Percentiles rank a stretch among this genome's conserved stretches.
Evolutionary conservation across 2,797 vertebrate genomes (phyloP).

Genomic region (Ptychobarbus kaznakovi): DNA sequence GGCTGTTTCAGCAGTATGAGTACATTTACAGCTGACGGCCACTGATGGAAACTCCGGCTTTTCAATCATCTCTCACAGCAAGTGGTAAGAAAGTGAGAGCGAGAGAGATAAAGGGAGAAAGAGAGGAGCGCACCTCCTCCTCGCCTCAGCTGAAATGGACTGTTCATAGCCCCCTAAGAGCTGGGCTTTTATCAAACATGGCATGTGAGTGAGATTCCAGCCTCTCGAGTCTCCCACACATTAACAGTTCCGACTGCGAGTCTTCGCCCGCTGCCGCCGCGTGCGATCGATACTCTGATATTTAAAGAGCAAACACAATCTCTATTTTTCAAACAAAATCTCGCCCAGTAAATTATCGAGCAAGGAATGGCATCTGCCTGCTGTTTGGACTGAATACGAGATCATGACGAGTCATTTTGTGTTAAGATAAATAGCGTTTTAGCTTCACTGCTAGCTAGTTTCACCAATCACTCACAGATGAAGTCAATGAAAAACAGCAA

Average conservation of each 20-base stretch:
- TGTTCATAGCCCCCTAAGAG: constrained; percentile 52
- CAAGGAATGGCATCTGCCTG: background rate
- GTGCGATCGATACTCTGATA: constrained; percentile 45
- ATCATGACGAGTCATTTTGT: constrained; percentile 29
- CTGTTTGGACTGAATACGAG: background rate
- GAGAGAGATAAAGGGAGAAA: constrained; percentile 33
- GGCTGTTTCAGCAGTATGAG: constrained; percentile 47
- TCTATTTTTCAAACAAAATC: constrained; percentile 52
- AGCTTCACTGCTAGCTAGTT: background rate
- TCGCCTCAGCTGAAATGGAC: constrained; percentile 51
- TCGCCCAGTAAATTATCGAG: constrained; percentile 40
- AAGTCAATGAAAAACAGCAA: background rate
- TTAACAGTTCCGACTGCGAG: constrained; percentile 46
- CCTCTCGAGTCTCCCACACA: constrained; percentile 47
- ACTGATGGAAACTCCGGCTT: constrained; percentile 55
- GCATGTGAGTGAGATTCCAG: constrained; percentile 57
- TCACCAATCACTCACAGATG: background rate
- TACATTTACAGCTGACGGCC: constrained; percentile 46
- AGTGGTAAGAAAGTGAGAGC: constrained; percentile 25
- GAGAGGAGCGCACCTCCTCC: constrained; percentile 16
- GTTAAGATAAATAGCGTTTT: background rate
- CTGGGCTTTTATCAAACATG: constrained; percentile 59
- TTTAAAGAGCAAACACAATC: constrained; percentile 55
- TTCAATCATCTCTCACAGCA: constrained; percentile 55
- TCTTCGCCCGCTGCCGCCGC: constrained; percentile 1